A percentile compares a stretch with the other conserved stretches of the same genome.
phyloP scores from a whole-genome alignment of 1,140 invertebrate genomes.

The Monochamus saltuarius region DNA sequence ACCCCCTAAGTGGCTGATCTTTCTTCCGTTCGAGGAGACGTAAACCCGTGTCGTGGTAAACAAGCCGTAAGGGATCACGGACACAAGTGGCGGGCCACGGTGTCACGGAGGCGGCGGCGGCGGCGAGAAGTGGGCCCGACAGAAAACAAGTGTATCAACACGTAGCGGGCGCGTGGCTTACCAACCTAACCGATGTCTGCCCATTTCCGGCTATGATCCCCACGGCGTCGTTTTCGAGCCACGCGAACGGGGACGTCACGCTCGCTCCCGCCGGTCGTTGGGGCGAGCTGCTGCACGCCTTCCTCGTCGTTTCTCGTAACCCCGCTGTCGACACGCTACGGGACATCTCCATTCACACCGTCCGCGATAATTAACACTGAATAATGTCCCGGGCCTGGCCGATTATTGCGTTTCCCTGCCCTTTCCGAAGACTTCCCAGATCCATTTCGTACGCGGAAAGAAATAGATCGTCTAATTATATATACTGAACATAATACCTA shows the following conservation, averaged over 20 bases:
- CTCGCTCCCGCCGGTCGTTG: slow-evolving; percentile 49
- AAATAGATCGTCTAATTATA: too few species aligned
- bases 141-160: slow-evolving; percentile 36
- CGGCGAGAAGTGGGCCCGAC: slow-evolving; percentile 13
- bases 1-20: slow-evolving; percentile 19
- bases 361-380: slow-evolving; percentile 32
- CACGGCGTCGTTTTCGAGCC: slow-evolving; percentile 38
- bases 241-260: slow-evolving; percentile 40
- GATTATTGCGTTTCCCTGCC: slow-evolving; percentile 1
- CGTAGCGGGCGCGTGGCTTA: slow-evolving; percentile 36
- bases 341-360: slow-evolving; percentile 32
- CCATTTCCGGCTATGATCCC: slow-evolving; percentile 41
- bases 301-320: slow-evolving; percentile 53
- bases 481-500: too few species aligned
- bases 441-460: too few species aligned
- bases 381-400: slow-evolving; percentile 12
- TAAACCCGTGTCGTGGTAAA: slow-evolving; percentile 26
- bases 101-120: slow-evolving; percentile 24
- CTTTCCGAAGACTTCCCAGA: background rate
- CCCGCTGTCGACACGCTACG: slow-evolving; percentile 54
- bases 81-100: slow-evolving; percentile 29
- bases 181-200: slow-evolving; percentile 42
- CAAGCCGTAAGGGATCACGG: slow-evolving; percentile 36
- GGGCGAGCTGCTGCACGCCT: slow-evolving; percentile 28
- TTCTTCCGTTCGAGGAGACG: slow-evolving; percentile 11